These are phyloP conservation scores for Pelagia noctiluca DNA, from an alignment of 30 jellyfish, hydroid and myxozoan genomes.

Conservation along the genomic window DNA sequence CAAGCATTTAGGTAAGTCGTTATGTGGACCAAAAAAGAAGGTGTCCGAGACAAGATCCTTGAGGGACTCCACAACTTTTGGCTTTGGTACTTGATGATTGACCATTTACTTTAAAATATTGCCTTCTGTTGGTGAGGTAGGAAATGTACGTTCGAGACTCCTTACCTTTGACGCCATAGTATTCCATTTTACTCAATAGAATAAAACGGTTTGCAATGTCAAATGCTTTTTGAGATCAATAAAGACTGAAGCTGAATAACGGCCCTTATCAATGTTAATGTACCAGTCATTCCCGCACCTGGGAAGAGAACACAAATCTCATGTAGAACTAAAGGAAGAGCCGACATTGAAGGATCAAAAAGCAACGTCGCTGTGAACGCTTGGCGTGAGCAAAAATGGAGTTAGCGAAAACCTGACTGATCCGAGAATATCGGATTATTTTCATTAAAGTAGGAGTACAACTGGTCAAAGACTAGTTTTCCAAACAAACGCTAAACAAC, in stretches of 20 bases:
- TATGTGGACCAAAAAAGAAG: slow-evolving; percentile 36
- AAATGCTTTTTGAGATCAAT: slow-evolving; percentile 62
- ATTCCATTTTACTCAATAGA: slow-evolving; percentile 49
- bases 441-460: slow-evolving; percentile 52
- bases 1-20: slow-evolving; percentile 62
- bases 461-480: slow-evolving; percentile 49
- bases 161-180: slow-evolving; percentile 63
- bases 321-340: too few relatives aligned
- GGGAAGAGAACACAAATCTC: too few relatives aligned
- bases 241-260: slow-evolving; percentile 53
- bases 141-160: slow-evolving; percentile 34
- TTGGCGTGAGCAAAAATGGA: slow-evolving; percentile 51
- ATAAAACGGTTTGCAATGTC: slow-evolving; percentile 34
- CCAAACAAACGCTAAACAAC: slow-evolving; percentile 49
- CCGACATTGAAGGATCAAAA: too few relatives aligned
- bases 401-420: slow-evolving; percentile 53
- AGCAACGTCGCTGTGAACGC: too few relatives aligned
- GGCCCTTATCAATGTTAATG: slow-evolving; percentile 55
- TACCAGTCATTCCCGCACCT: slow-evolving; percentile 65
- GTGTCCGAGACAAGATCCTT: slow-evolving; percentile 50
- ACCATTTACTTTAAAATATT: slow-evolving; percentile 37
- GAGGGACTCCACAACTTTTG: slow-evolving; percentile 39
- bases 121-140: slow-evolving; percentile 51
- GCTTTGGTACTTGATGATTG: slow-evolving; percentile 50
- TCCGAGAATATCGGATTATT: slow-evolving; percentile 45